A percentile compares a stretch with the other conserved stretches of the same genome.
phyloP scores from a whole-genome alignment of 1,140 invertebrate species.

The Batillaria attramentaria region DNA sequence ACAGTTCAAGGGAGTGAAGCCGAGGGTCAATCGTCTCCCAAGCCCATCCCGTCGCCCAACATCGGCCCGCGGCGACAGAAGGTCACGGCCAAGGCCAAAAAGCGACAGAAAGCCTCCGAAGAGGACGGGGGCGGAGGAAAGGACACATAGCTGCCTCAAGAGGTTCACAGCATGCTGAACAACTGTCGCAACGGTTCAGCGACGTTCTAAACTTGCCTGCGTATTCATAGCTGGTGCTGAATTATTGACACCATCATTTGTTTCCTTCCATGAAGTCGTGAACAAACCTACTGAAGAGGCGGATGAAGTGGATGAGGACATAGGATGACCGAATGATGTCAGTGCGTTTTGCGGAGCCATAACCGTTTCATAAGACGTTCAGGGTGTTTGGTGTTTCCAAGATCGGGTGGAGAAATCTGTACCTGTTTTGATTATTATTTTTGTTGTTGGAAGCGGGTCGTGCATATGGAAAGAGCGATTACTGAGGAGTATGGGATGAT shows the following conservation, averaged over 20 bases:
- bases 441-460: too few relatives aligned
- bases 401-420: too few relatives aligned
- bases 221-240: too few relatives aligned
- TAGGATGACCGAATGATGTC: too few relatives aligned
- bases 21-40: conserved; percentile 25
- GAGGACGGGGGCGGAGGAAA: conserved; percentile 21
- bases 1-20: not conserved
- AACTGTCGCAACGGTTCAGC: not conserved
- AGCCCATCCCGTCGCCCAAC: conserved; percentile 45
- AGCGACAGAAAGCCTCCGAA: conserved; percentile 59
- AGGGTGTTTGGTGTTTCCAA: too few relatives aligned
- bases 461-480: too few relatives aligned
- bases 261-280: not conserved
- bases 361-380: too few relatives aligned
- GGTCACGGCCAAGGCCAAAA: conserved; percentile 66
- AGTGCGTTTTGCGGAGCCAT: too few relatives aligned
- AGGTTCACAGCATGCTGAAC: not conserved
- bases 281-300: not conserved
- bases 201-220: not conserved
- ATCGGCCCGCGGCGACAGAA: conserved; percentile 53
- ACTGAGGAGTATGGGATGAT: too few relatives aligned
- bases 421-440: too few relatives aligned
- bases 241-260: not conserved
- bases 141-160: not conserved
- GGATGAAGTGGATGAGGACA: too few relatives aligned